phyloP scores from a whole-genome alignment of 1,140 invertebrate genomes.

The Lethrus apterus region DNA sequence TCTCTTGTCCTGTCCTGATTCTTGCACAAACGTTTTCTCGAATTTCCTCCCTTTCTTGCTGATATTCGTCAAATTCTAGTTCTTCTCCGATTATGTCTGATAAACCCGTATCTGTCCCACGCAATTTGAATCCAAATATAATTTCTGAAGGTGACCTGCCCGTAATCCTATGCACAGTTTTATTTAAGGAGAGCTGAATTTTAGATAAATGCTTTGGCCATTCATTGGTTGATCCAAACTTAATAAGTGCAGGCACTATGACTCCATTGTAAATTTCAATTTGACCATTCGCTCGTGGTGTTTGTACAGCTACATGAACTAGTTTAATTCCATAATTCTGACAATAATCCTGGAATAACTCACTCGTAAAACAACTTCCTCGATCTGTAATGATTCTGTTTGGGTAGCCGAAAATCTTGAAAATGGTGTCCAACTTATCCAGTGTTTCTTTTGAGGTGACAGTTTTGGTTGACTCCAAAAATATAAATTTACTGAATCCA shows the following conservation, averaged over 20 bases:
- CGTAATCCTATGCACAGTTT: not conserved
- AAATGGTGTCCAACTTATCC: not conserved
- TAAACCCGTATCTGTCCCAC: not conserved
- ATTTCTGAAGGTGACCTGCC: not conserved
- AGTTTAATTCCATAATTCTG: constrained; percentile 21
- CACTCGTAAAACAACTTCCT: constrained; percentile 24
- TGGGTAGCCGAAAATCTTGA: constrained; percentile 16
- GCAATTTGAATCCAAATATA: not conserved
- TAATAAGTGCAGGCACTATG: too few species aligned
- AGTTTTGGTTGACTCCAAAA: constrained; percentile 17
- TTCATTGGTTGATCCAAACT: too few species aligned
- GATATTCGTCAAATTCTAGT: not conserved
- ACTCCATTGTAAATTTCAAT: too few species aligned
- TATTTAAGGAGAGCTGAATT: not conserved
- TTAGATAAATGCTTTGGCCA: not conserved
- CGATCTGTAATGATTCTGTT: constrained; percentile 20
- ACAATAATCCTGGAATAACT: constrained; percentile 26
- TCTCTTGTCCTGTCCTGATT: not conserved
- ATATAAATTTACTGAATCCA: constrained; percentile 32
- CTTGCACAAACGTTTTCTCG: not conserved
- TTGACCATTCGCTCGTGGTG: constrained; percentile 26
- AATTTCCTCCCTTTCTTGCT: not conserved
- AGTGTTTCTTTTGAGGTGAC: not conserved
- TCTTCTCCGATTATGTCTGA: not conserved
- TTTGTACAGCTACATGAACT: constrained; percentile 19